Conservation (phyloP, 2,888 invertebrate species). For the Ophion ellenae region DNA sequence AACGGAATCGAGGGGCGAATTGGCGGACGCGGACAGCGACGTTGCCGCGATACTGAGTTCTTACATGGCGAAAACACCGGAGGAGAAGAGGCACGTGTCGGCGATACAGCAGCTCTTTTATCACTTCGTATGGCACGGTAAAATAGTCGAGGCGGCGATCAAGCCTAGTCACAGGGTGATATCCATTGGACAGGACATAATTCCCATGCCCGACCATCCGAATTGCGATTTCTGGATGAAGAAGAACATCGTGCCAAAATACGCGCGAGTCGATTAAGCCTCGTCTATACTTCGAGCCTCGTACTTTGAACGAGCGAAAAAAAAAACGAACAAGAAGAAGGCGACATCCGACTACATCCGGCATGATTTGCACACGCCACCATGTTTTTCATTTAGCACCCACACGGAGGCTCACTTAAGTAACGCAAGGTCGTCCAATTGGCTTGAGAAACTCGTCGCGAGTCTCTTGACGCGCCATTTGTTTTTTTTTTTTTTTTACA, state of each 20-base stretch:
- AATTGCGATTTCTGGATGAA: conserved; percentile 92
- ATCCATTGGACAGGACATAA: conserved; percentile 89
- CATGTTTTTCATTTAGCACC: conserved; percentile 33
- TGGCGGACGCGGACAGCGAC: conserved; percentile 88
- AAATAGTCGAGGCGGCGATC: conserved; percentile 87
- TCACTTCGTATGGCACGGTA: conserved; percentile 92
- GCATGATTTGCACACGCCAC: conserved; percentile 14
- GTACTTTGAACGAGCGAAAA: conserved; percentile 3
- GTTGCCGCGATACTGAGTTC: conserved; percentile 91
- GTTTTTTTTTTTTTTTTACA: conserved; percentile 9
- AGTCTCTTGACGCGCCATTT: conserved; percentile 12
- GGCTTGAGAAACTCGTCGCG: conserved; percentile 3
- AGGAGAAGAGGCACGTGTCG: conserved; percentile 90
- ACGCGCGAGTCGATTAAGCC: conserved; percentile 89
- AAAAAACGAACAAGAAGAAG: conserved; percentile 8
- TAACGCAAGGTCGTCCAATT: conserved; percentile 26
- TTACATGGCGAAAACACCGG: conserved; percentile 89
- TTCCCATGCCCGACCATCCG: conserved; percentile 87
- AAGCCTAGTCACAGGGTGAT: conserved; percentile 85
- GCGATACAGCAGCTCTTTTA: conserved; percentile 94
- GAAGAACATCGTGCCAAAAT: conserved; percentile 90
- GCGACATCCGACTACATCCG: neutral
- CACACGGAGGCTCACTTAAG: conserved; percentile 15
- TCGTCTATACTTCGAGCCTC: conserved; percentile 2
- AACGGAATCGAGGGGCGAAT: conserved; percentile 86